Base-by-base conservation (phyloP, 1,140 invertebrate species). In the Drosophila seguyi region DNA sequence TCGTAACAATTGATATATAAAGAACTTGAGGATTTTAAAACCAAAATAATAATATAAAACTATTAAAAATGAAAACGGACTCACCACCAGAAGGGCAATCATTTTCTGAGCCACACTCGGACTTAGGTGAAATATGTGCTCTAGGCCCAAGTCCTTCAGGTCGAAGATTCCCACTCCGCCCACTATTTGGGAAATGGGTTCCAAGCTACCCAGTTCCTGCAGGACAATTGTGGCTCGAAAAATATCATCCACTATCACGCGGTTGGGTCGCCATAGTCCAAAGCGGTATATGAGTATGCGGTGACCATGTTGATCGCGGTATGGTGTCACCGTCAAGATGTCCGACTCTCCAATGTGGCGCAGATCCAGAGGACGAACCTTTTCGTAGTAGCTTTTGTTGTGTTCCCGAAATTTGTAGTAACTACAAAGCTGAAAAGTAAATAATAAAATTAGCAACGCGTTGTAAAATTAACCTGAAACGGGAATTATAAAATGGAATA, bases 81-180 rank as follows among this genome's bases (percentile, higher is more conserved):
- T 93, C 92, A 96, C 95, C 92, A 95, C 95, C 76, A 95, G 93
- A 0, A 96, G 90, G 60, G 95, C 94, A 22, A 96, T 92, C 61
- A 96, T 94, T 92, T 94, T 95, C 1, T 94, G 93, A 1, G 95
- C 95, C 22, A 96, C 92, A 6, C 93, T 94, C 0, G 96, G 96
- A 29, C 96, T 96, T 59, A 97, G 93, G 59, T 96, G 94, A 94
- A 95, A 95, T 0, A 95, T 95, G 72, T 97, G 96, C 41, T 95
- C 93, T 69, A 96, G 94, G 0, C 94, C 94, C 39, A 97, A 94
- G 47, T 95, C 94, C 66, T 95, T 94, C 7, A 97, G 90, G 90
- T 97, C 96, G 62, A 97, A 97, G 29, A 97, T 94, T 7, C 95
- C 96, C 7, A 96, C 93, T 2, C 96, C 96, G 0, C 96, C 96